phyloP scores from a whole-genome alignment of 1,140 invertebrate species.

The Pseudomyrmex sp. region DNA sequence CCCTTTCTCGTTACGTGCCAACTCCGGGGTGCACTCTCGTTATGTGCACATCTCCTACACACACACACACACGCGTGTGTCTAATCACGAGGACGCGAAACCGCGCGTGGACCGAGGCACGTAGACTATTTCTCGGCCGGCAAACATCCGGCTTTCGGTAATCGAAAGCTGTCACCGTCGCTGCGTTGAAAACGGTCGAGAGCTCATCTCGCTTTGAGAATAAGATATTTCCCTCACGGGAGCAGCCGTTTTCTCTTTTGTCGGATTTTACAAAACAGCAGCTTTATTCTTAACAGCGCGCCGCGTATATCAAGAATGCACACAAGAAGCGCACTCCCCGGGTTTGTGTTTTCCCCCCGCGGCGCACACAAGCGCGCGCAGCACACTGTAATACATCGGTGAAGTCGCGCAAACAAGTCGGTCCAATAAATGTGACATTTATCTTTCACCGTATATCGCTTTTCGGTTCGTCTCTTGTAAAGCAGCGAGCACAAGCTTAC shows the following conservation, averaged over 20 bases:
- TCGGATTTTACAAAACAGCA: too few species aligned
- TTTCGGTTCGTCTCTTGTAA: background rate
- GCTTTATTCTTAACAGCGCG: too few species aligned
- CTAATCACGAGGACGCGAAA: background rate
- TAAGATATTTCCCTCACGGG: too few species aligned
- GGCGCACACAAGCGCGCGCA: background rate
- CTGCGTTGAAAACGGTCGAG: too few species aligned
- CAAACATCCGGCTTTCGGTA: background rate
- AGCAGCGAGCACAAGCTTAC: background rate
- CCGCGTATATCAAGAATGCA: too few species aligned
- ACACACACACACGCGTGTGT: background rate
- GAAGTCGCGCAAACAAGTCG: constrained; percentile 23
- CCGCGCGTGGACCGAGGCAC: background rate
- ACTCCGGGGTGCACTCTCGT: background rate
- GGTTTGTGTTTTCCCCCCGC: background rate
- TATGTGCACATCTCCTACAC: background rate
- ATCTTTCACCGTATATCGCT: constrained; percentile 35
- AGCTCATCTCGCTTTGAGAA: too few species aligned
- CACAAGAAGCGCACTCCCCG: too few species aligned
- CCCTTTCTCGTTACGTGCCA: constrained; percentile 19
- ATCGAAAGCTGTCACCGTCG: background rate
- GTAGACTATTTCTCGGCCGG: background rate
- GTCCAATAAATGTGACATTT: constrained; percentile 42
- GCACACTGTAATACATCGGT: background rate
- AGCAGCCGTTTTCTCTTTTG: too few species aligned